These are phyloP conservation scores for Coracopsis vasa DNA, from an alignment of 2,113 vertebrate species.

Conservation along the genomic window DNA sequence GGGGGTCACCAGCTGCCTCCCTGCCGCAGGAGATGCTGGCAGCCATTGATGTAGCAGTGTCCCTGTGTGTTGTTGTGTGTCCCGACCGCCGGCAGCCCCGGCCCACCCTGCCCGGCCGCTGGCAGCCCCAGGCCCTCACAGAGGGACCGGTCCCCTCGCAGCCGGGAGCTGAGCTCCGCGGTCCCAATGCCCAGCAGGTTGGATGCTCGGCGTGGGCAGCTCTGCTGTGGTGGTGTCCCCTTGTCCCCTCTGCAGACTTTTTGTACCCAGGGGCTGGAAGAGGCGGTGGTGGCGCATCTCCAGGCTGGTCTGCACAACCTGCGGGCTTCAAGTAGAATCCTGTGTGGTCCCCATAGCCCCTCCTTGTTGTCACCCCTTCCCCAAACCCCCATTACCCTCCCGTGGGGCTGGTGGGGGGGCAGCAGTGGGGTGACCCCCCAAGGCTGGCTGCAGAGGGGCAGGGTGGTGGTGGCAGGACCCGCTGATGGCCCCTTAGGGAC, in stretches of 20 bases:
- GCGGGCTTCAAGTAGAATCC: not conserved
- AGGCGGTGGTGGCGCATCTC: not conserved
- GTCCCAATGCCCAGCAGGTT: fast-evolving
- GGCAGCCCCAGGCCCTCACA: not conserved
- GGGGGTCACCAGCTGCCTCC: not conserved
- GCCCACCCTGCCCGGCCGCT: fast-evolving
- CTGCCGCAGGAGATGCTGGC: not conserved
- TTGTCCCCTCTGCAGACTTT: not conserved
- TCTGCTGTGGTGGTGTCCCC: not conserved
- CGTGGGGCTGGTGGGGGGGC: not conserved
- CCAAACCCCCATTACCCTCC: not conserved
- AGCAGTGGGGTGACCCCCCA: not conserved
- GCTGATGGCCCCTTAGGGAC: not conserved
- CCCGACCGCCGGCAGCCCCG: not conserved
- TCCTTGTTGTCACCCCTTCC: not conserved
- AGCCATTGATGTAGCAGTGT: constrained; percentile 63
- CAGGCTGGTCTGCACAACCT: not conserved
- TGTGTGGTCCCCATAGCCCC: not conserved
- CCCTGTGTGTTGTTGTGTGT: not conserved
- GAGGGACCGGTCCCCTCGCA: not conserved
- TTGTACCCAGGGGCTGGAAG: not conserved
- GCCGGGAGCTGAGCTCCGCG: fast-evolving
- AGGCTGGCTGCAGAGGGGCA: not conserved
- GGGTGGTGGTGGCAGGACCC: not conserved
- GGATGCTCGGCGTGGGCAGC: not conserved